Percentiles rank a stretch among this genome's conserved stretches.
These are phyloP conservation scores for Euphonia xanthogaster DNA, from an alignment of 2,797 vertebrate genomes.

Conservation along the genomic window DNA sequence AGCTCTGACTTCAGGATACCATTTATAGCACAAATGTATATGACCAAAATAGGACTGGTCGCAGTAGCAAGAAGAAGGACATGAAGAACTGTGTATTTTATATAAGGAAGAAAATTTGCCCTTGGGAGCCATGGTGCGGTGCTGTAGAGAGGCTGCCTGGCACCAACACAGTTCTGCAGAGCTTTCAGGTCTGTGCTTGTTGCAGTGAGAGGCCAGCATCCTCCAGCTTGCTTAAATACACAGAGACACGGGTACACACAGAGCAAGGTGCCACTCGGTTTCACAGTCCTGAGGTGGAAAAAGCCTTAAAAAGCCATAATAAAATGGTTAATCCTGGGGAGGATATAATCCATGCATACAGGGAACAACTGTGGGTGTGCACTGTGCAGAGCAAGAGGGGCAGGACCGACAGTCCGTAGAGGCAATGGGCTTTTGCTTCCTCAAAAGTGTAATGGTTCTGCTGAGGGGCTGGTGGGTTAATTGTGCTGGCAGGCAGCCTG, in stretches of 20 bases:
- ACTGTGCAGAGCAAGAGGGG: accelerated
- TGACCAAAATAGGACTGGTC: slow-evolving; percentile 45
- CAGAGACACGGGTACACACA: background rate
- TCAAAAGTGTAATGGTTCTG: background rate
- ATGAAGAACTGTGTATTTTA: slow-evolving; percentile 3
- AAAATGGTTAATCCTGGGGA: background rate
- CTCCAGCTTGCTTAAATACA: background rate
- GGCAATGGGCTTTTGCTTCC: background rate
- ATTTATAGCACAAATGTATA: slow-evolving; percentile 52
- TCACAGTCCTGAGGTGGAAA: background rate
- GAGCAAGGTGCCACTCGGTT: background rate
- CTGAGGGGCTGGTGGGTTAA: background rate
- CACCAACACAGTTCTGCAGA: background rate
- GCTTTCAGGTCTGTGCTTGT: background rate
- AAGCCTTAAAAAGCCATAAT: background rate
- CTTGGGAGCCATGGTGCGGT: background rate
- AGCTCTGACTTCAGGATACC: slow-evolving; percentile 34
- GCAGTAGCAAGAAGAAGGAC: slow-evolving; percentile 5
- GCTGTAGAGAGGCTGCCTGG: background rate
- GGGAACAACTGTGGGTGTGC: accelerated
- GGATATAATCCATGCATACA: accelerated
- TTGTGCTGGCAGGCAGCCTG: background rate
- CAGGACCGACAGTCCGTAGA: accelerated
- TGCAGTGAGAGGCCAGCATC: background rate
- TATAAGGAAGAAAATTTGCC: slow-evolving; percentile 16